Percentiles rank a stretch among this genome's conserved stretches.
phyloP scores from a whole-genome alignment of 2,113 vertebrate genomes.

The Dipodomys stephensi region DNA sequence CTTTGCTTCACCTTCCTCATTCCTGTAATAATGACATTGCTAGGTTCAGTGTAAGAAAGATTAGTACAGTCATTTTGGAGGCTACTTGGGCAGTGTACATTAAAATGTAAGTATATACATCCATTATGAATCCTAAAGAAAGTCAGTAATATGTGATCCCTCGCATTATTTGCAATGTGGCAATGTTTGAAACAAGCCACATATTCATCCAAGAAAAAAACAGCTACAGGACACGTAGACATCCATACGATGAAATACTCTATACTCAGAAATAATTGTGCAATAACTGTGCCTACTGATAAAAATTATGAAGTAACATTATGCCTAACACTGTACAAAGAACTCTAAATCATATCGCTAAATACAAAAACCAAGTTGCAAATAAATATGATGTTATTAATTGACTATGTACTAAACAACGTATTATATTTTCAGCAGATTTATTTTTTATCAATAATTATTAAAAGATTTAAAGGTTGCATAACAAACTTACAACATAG shows the following conservation, averaged over 20 bases:
- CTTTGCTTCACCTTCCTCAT: background rate
- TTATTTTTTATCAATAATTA: background rate
- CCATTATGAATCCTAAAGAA: background rate
- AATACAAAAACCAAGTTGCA: background rate
- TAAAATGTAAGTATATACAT: background rate
- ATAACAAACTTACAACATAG: background rate
- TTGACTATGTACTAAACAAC: background rate
- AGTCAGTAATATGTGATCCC: background rate
- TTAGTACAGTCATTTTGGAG: background rate
- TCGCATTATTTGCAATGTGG: background rate
- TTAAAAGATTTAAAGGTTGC: background rate
- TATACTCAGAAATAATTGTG: background rate
- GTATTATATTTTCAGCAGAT: background rate
- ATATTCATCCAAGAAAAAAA: background rate
- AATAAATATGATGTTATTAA: background rate
- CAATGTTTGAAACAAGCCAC: constrained; percentile 4
- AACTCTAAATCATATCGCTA: background rate
- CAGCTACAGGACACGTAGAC: background rate
- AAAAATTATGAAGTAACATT: background rate
- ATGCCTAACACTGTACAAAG: background rate
- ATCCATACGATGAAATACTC: background rate
- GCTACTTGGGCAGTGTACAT: background rate
- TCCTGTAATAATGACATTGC: constrained; percentile 14
- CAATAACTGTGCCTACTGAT: background rate
- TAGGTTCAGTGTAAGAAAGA: background rate